Conservation (phyloP, 1,140 invertebrate genomes). For the Eumeta japonica region DNA sequence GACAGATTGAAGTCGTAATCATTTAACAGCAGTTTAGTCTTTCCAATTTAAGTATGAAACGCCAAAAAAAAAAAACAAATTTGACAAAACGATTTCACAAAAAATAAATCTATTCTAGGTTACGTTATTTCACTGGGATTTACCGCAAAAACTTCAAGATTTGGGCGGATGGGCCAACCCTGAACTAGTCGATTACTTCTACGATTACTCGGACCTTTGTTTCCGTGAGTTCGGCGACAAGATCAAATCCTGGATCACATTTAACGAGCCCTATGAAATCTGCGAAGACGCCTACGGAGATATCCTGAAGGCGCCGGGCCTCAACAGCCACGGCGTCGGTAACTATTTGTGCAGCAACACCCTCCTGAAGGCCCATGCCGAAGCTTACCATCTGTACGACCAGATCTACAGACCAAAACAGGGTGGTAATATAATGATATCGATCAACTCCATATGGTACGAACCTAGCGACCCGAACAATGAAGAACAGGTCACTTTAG, state of each 20-base stretch:
- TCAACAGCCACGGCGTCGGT: conserved; percentile 52
- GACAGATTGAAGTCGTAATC: too few species aligned
- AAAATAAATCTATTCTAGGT: conserved; percentile 28
- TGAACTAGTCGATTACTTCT: conserved; percentile 57
- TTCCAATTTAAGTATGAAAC: too few species aligned
- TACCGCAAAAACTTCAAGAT: conserved; percentile 53
- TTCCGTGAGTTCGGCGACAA: conserved; percentile 57
- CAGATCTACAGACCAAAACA: conserved; percentile 49
- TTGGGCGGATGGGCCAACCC: conserved; percentile 54
- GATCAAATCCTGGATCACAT: conserved; percentile 60
- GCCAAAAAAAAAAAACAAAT: neutral
- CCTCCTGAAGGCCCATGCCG: conserved; percentile 59
- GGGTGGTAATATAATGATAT: conserved; percentile 54
- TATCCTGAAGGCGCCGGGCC: conserved; percentile 49
- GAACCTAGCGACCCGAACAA: conserved; percentile 44
- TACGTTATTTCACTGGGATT: conserved; percentile 56
- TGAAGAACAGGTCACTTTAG: conserved; percentile 40
- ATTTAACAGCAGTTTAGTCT: too few species aligned
- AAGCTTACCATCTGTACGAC: conserved; percentile 59
- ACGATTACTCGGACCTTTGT: conserved; percentile 55
- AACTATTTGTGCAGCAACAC: conserved; percentile 61
- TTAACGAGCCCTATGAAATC: conserved; percentile 60
- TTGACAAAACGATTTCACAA: neutral
- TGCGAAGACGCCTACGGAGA: conserved; percentile 59
- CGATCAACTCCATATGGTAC: conserved; percentile 55